Conservation (phyloP, 1,140 invertebrate genomes). For the Ditylenchus dipsaci region DNA sequence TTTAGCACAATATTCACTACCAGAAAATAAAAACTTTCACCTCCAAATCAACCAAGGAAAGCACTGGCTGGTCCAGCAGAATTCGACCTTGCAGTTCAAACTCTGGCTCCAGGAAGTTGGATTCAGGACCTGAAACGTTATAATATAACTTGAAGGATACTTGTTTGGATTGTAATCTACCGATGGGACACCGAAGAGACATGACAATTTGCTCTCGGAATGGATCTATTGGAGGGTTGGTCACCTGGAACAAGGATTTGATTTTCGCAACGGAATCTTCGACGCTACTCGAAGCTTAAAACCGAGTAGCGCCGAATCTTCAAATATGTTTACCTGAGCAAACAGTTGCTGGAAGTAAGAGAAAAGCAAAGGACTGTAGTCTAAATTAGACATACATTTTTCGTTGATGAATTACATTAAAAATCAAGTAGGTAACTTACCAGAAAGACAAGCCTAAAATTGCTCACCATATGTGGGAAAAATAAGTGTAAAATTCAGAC, state of each 20-base stretch:
- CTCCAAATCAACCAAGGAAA: conserved; percentile 83
- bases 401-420: no score
- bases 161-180: no score
- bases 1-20: conserved; percentile 8
- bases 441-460: no score
- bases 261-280: no score
- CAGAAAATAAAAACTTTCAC: conserved; percentile 39
- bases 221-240: conserved; percentile 99
- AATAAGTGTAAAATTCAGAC: conserved; percentile 56
- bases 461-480: no score
- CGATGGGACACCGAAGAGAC: conserved; percentile 73
- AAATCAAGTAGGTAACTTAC: no score
- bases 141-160: no score
- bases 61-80: conserved; percentile 86
- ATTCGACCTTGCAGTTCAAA: conserved; percentile 83
- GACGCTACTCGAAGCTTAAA: no score
- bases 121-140: conserved; percentile 68
- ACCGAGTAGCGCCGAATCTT: no score
- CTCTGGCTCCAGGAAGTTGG: conserved; percentile 85
- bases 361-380: conserved; percentile 86
- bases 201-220: conserved; percentile 98
- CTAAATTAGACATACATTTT: conserved; percentile 66
- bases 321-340: conserved; percentile 70
- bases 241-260: conserved; percentile 66
- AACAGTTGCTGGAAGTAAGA: conserved; percentile 99